phyloP scores from a whole-genome alignment of 2,888 invertebrate species.

The Neoscelio sp. region DNA sequence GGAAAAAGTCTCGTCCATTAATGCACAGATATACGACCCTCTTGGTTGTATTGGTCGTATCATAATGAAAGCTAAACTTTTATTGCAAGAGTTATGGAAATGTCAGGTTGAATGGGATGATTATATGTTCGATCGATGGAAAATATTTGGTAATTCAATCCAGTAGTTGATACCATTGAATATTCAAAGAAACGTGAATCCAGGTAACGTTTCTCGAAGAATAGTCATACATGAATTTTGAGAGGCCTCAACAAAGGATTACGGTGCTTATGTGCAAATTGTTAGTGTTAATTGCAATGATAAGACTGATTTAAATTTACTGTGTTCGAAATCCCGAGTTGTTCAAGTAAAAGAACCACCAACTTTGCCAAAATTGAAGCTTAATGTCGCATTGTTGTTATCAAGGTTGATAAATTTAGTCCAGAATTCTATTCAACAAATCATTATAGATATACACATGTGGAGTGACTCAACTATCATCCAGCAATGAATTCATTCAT shows the following conservation, averaged over 20 bases:
- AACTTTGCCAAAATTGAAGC: conserved; percentile 25
- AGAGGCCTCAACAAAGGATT: conserved; percentile 3
- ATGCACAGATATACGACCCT: conserved; percentile 20
- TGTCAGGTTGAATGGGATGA: conserved; percentile 5
- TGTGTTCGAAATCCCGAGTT: too few species aligned
- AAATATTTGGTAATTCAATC: neutral
- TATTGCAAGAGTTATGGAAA: conserved; percentile 27
- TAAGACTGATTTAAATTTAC: too few species aligned
- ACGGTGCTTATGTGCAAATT: neutral
- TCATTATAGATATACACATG: conserved; percentile 7
- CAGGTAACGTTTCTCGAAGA: neutral
- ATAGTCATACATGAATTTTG: conserved; percentile 1
- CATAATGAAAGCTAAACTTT: conserved; percentile 12
- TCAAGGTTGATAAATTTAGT: conserved; percentile 6
- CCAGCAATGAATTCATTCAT: conserved; percentile 27
- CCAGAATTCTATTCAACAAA: neutral
- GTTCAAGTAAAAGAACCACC: too few species aligned
- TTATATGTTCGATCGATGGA: neutral
- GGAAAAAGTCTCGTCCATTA: too few species aligned
- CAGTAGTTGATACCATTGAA: neutral
- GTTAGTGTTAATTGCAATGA: too few species aligned
- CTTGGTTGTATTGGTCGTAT: conserved; percentile 23
- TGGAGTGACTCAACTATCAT: conserved; percentile 29
- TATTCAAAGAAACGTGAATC: conserved; percentile 3
- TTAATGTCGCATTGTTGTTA: conserved; percentile 22